Percentiles rank a stretch among this genome's conserved stretches.
phyloP scores from a whole-genome alignment of 1,140 invertebrate genomes.

The Drosophila lacteicornis region DNA sequence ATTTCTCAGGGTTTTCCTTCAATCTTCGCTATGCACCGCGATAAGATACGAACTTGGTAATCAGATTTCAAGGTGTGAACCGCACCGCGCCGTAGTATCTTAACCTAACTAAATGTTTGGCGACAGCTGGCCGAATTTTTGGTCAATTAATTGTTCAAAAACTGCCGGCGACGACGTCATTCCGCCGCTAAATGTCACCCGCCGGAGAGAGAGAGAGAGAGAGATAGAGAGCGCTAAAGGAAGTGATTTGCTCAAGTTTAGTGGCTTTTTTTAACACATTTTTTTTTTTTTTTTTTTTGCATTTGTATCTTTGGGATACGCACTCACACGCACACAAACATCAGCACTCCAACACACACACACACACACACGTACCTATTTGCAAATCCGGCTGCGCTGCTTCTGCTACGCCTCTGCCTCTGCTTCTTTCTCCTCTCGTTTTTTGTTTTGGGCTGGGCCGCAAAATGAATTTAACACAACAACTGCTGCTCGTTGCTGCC shows the following conservation, averaged over 20 bases:
- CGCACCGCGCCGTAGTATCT: slow-evolving; percentile 9
- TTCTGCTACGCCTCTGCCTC: slow-evolving; percentile 37
- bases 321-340: slow-evolving; percentile 34
- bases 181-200: slow-evolving; percentile 50
- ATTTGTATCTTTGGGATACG: slow-evolving; percentile 53
- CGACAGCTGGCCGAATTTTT: slow-evolving; percentile 45
- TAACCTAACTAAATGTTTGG: slow-evolving; percentile 40
- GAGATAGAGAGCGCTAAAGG: slow-evolving; percentile 42
- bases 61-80: slow-evolving; percentile 14
- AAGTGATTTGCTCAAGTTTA: slow-evolving; percentile 53
- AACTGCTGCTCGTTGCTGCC: slow-evolving; percentile 68
- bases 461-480: slow-evolving; percentile 59
- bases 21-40: slow-evolving; percentile 1
- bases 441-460: slow-evolving; percentile 77
- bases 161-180: slow-evolving; percentile 63
- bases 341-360: slow-evolving; percentile 34
- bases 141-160: slow-evolving; percentile 58
- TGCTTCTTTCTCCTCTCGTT: slow-evolving; percentile 45
- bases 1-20: slow-evolving; percentile 28
- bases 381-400: slow-evolving; percentile 76
- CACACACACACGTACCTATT: slow-evolving; percentile 53
- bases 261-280: slow-evolving; percentile 74
- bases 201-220: not conserved
- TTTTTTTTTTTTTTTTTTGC: slow-evolving; percentile 21
- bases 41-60: slow-evolving; percentile 42